Evolutionary conservation across 2,113 vertebrate species (phyloP).

Genomic region (Antennarius striatus): DNA sequence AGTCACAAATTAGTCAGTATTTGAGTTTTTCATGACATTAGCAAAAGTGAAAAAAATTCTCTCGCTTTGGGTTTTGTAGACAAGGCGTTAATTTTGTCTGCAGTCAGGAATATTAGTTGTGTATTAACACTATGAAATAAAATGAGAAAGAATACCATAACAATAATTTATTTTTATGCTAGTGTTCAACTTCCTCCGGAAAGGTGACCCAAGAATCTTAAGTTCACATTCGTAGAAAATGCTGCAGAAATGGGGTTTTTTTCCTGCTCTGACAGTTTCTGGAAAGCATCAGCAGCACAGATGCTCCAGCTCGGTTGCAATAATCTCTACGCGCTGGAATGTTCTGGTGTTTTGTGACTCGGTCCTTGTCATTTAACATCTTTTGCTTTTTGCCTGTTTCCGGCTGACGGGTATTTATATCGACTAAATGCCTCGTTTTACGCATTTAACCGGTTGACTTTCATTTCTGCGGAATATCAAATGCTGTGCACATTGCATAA

Average conservation of each 20-base stretch:
- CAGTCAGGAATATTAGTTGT: no score
- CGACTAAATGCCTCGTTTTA: neutral
- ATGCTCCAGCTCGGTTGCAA: constrained; percentile 12
- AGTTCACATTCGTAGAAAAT: neutral
- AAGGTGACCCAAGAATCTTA: no score
- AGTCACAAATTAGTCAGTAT: neutral
- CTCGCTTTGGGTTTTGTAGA: neutral
- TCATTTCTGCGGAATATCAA: constrained; percentile 15
- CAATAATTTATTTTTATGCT: no score
- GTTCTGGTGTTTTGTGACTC: constrained; percentile 49
- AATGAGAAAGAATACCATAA: no score
- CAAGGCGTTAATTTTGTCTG: no score
- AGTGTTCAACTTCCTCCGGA: no score
- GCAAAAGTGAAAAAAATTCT: neutral
- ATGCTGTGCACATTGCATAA: constrained; percentile 40
- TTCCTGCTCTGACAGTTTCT: constrained; percentile 28
- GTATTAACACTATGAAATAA: no score
- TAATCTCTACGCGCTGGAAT: constrained; percentile 56
- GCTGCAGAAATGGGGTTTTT: constrained; percentile 24
- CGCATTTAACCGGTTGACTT: neutral
- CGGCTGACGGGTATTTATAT: neutral
- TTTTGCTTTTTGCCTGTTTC: neutral
- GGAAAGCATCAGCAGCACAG: neutral
- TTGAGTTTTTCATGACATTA: accelerated
- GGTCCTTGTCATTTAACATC: neutral